A percentile compares a stretch with the other conserved stretches of the same genome.
Evolutionary conservation across 1,140 invertebrate genomes (phyloP).

Genomic region (Panagrolaimus sp.): DNA sequence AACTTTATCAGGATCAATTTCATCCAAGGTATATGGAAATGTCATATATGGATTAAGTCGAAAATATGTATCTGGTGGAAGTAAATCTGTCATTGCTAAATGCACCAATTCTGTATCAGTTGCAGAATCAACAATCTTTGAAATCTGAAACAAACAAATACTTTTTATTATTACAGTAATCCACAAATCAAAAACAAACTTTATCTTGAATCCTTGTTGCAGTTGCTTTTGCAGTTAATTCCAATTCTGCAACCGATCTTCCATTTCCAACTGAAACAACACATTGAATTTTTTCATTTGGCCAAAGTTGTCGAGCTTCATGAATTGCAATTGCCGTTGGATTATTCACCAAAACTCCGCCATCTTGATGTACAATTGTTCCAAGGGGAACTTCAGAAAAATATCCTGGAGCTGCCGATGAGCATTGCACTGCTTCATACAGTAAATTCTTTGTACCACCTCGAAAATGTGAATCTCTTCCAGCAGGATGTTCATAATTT

Average conservation of each 20-base stretch:
- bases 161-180: too few relatives aligned
- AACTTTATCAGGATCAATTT: constrained; percentile 68
- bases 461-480: constrained; percentile 72
- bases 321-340: constrained; percentile 81
- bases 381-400: constrained; percentile 69
- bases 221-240: constrained; percentile 45
- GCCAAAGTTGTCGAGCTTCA: constrained; percentile 79
- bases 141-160: too few relatives aligned
- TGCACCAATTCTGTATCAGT: constrained; percentile 80
- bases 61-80: constrained; percentile 74
- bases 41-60: constrained; percentile 83
- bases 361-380: constrained; percentile 66
- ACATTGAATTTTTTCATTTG: constrained; percentile 72
- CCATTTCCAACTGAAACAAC: constrained; percentile 81
- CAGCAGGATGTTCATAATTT: constrained; percentile 74
- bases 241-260: constrained; percentile 47
- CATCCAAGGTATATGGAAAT: constrained; percentile 75
- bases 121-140: constrained; percentile 78
- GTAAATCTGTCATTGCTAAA: constrained; percentile 73
- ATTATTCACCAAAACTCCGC: constrained; percentile 82
- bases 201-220: constrained; percentile 68
- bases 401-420: constrained; percentile 84
- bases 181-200: too few relatives aligned
- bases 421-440: constrained; percentile 83
- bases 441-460: constrained; percentile 66